Conservation (phyloP, 2,888 invertebrate species). For the Phasia obesa region DNA sequence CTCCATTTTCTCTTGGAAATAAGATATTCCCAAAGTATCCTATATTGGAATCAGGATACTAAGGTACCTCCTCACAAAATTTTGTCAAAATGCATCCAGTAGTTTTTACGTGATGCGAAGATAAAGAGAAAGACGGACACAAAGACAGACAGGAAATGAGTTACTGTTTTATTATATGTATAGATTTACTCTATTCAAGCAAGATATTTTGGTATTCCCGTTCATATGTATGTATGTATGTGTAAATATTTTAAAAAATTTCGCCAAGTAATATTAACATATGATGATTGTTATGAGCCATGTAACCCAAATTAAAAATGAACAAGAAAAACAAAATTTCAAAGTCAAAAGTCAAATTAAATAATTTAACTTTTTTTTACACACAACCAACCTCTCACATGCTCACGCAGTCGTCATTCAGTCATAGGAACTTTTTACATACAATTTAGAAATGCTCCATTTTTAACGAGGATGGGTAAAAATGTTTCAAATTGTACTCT, state of each 20-base stretch:
- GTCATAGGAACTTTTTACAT: conserved; percentile 4
- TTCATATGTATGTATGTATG: conserved; percentile 5
- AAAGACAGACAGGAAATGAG: no score
- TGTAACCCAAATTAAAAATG: conserved; percentile 54
- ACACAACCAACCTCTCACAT: conserved; percentile 26
- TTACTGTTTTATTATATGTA: no score
- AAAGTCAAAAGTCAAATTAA: conserved; percentile 65
- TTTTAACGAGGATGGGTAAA: neutral
- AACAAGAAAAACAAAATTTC: conserved; percentile 34
- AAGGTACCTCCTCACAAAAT: no score
- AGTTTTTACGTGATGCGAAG: no score
- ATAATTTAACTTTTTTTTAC: conserved; percentile 57
- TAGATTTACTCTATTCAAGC: conserved; percentile 19
- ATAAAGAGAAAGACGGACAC: no score
- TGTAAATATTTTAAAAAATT: conserved; percentile 11
- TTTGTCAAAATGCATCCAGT: no score
- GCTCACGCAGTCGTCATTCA: neutral
- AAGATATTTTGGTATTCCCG: no score
- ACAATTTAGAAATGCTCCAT: neutral
- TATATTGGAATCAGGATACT: no score
- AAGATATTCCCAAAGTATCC: no score
- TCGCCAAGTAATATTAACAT: conserved; percentile 26
- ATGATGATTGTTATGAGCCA: conserved; percentile 45
- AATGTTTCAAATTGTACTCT: no score
- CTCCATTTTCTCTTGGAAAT: no score